Percentiles rank a stretch among this genome's conserved stretches.
Evolutionary conservation across 2,888 invertebrate species (phyloP).

Genomic region (Drosophila histrio): DNA sequence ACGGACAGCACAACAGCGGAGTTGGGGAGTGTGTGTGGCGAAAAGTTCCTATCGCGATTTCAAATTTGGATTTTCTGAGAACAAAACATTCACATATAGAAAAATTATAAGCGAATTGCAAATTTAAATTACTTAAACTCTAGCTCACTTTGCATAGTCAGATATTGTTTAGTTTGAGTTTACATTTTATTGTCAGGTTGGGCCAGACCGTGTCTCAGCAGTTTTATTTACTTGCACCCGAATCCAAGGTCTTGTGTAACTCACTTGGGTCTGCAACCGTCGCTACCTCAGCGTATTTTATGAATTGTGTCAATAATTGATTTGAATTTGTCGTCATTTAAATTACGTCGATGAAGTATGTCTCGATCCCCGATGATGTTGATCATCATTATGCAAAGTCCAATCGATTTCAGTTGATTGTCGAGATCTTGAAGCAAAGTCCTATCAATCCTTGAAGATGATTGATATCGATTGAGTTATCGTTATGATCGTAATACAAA

Average conservation of each 20-base stretch:
- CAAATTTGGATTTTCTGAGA: background rate
- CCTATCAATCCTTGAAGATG: background rate
- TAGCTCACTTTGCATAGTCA: constrained; percentile 14
- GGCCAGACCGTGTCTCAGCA: constrained; percentile 24
- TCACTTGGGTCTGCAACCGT: constrained; percentile 1
- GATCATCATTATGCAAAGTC: background rate
- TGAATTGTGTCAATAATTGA: constrained; percentile 54
- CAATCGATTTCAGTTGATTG: no score
- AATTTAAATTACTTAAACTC: background rate
- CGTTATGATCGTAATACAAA: background rate
- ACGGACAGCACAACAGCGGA: background rate
- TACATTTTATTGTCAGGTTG: background rate
- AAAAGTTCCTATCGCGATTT: background rate
- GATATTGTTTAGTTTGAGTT: background rate
- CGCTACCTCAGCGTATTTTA: constrained; percentile 40
- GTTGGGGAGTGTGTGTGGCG: background rate
- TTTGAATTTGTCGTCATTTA: constrained; percentile 43
- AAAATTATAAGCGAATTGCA: background rate
- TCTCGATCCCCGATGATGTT: background rate
- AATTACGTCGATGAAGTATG: constrained; percentile 5
- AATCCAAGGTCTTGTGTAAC: constrained; percentile 44
- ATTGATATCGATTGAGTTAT: no score
- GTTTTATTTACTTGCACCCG: constrained; percentile 20
- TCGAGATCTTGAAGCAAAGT: background rate
- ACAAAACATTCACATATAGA: background rate